Percentiles rank a stretch among this genome's conserved stretches.
phyloP scores from a whole-genome alignment of 2,113 vertebrate species.

The Nibea coibor region DNA sequence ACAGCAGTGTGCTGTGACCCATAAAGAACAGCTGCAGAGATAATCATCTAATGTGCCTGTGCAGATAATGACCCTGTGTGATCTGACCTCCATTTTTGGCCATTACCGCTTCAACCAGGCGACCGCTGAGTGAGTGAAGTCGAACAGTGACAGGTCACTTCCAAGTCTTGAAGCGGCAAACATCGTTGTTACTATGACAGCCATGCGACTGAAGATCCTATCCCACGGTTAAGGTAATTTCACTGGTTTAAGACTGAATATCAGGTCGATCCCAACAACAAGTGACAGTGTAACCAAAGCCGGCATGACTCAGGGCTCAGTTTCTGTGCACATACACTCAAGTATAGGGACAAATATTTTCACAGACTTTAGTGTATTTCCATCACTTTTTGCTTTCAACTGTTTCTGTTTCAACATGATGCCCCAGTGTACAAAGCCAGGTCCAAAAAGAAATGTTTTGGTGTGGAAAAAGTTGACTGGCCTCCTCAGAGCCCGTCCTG shows the following conservation, averaged over 20 bases:
- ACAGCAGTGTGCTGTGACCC: slow-evolving; percentile 45
- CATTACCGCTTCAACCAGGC: slow-evolving; percentile 62
- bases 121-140: slow-evolving; percentile 2
- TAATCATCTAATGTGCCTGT: slow-evolving; percentile 60
- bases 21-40: slow-evolving; percentile 57
- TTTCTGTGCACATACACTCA: neutral
- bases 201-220: neutral
- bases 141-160: slow-evolving; percentile 40
- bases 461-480: too few relatives aligned
- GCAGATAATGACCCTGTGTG: slow-evolving; percentile 55
- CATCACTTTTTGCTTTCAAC: too few relatives aligned
- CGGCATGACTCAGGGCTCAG: slow-evolving; percentile 9
- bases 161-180: slow-evolving; percentile 11
- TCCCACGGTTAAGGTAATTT: slow-evolving; percentile 27
- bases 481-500: too few relatives aligned
- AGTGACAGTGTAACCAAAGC: neutral
- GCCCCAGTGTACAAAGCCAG: neutral
- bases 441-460: neutral
- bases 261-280: slow-evolving; percentile 22
- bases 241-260: slow-evolving; percentile 21
- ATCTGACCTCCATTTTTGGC: slow-evolving; percentile 64
- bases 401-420: neutral
- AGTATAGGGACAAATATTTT: too few relatives aligned
- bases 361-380: too few relatives aligned
- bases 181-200: slow-evolving; percentile 34